Evolutionary conservation across 2,888 invertebrate genomes (phyloP), one percentile per base, ranked within the genome.

Genomic region (Chaitophorus viminalis): DNA sequence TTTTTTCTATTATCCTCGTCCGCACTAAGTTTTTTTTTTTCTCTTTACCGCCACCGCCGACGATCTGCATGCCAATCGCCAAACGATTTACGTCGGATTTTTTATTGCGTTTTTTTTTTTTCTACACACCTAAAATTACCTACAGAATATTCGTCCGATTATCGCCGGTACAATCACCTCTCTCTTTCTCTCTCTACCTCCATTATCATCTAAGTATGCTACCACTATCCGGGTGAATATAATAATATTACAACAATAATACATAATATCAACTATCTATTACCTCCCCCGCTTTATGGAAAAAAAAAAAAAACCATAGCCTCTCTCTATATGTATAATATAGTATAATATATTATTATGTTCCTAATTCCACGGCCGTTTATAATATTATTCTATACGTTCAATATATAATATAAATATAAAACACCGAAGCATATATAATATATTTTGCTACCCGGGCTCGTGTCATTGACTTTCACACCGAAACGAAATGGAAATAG

Each of bases 141-240:
- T 29, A 29, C 81, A 25, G 68, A 39, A 68, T 70, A 70, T 82
- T 82, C 60, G 75, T 84, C 76, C 84, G 84, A 84, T 84, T 84
- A 84, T 84, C 76, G 39, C 65, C 76, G 84, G 84, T 75, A 60
- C 76, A 84, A 84, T 84, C 82, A 82, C 68, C 81, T 70, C 81
- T 65, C 70, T 68, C 68, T n/a, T 11, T 39, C 39, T 39, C 39
- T 65, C 70, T 68, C 68, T 9, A 2, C 8, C 60, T 60, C 60
- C 60, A 25, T 60, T 3, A 2, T 21, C 25, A 18, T 21, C 60
- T 21, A 21, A 4, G 9, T 21, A 5, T 21, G 21, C 54, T 54
- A 6, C 11, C 2, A 21, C 14, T 11, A 21, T 3, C 68, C 68
- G 31, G 29, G 29, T 70, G n/a, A n/a, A n/a, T n/a, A n/a, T n/a